Evolutionary conservation across 1,140 invertebrate species (phyloP).

Genomic region (Brachionus manjavacas): DNA sequence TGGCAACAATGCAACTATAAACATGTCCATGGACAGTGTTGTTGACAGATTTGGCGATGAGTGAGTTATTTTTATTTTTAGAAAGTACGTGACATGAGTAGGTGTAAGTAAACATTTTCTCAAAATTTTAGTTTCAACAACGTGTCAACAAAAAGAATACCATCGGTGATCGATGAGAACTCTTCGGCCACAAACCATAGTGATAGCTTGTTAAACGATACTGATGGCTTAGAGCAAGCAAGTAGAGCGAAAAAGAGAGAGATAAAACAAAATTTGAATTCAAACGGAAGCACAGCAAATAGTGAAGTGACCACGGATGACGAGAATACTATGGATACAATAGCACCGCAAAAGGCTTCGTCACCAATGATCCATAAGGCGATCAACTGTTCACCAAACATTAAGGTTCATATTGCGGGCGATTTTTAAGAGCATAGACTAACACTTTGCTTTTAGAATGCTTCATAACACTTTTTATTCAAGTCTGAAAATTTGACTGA

Average conservation of each 20-base stretch:
- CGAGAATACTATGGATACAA: background rate
- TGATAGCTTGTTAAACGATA: slow-evolving; percentile 18
- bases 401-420: slow-evolving; percentile 2
- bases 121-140: background rate
- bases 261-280: slow-evolving; percentile 21
- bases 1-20: slow-evolving; percentile 4
- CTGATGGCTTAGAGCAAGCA: background rate
- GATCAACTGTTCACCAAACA: background rate
- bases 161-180: slow-evolving; percentile 25
- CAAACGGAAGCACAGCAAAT: background rate
- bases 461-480: background rate
- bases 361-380: slow-evolving; percentile 9
- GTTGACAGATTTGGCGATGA: slow-evolving; percentile 18
- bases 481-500: background rate
- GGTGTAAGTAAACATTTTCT: background rate
- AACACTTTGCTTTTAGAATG: background rate
- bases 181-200: background rate
- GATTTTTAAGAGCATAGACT: background rate
- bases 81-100: no score
- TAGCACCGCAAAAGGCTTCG: slow-evolving; percentile 10
- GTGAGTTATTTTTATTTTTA: background rate
- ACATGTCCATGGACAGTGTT: slow-evolving; percentile 5
- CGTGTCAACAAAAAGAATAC: slow-evolving; percentile 12
- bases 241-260: background rate
- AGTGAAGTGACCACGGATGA: slow-evolving; percentile 19